These are phyloP conservation scores for Crocidura indochinensis DNA, from an alignment of 2,797 vertebrate species.

Conservation along the genomic window DNA sequence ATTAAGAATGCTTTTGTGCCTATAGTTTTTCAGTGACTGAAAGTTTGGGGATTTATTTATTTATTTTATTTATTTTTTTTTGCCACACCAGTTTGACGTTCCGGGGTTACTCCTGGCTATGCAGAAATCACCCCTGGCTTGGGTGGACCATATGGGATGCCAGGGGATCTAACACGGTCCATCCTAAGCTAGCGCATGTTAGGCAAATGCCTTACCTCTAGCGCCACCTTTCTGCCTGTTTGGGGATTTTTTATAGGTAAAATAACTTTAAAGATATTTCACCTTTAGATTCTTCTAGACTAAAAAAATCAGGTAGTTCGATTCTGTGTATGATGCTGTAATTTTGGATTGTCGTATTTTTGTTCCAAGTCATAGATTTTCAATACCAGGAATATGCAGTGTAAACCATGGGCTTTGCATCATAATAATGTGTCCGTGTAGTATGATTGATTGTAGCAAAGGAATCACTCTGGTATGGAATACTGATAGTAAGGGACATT, in stretches of 20 bases:
- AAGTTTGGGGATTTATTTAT: slow-evolving; percentile 26
- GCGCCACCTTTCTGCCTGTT: too few species aligned
- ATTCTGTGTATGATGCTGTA: neutral
- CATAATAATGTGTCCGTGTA: neutral
- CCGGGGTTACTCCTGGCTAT: too few species aligned
- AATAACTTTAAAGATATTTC: slow-evolving; percentile 55
- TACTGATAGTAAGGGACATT: neutral
- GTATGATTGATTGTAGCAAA: neutral
- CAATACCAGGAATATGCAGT: neutral
- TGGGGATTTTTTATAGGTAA: neutral
- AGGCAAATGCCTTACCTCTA: too few species aligned
- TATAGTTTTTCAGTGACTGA: slow-evolving; percentile 49
- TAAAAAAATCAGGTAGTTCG: slow-evolving; percentile 8
- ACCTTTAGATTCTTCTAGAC: neutral
- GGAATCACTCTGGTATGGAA: neutral
- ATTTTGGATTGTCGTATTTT: neutral
- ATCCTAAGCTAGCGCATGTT: too few species aligned
- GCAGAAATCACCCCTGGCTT: too few species aligned
- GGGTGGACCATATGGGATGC: too few species aligned
- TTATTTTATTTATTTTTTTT: too few species aligned
- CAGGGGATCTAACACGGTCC: too few species aligned
- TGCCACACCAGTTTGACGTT: too few species aligned
- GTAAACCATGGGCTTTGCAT: neutral
- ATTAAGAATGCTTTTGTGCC: slow-evolving; percentile 45
- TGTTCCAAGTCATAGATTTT: neutral